Conservation (phyloP, 2,888 invertebrate genomes). For the Scotopteryx bipunctaria region DNA sequence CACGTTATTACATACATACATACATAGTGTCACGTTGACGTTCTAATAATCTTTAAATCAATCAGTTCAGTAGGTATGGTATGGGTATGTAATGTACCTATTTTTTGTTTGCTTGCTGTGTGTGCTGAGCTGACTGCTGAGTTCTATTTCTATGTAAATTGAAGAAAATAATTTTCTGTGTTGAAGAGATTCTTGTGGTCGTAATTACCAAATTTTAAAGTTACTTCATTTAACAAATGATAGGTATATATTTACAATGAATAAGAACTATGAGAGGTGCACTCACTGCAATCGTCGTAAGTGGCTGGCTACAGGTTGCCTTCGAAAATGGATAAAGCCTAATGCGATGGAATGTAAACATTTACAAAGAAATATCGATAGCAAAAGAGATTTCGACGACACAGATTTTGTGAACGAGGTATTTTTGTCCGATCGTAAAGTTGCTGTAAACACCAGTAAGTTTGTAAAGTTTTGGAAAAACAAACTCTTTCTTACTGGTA, state of each 20-base stretch:
- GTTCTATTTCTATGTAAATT: no score
- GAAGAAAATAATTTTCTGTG: no score
- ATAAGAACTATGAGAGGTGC: conserved; percentile 78
- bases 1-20: no score
- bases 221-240: not conserved
- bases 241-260: conserved; percentile 50
- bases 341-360: conserved; percentile 76
- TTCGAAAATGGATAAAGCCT: conserved; percentile 78
- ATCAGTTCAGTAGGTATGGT: no score
- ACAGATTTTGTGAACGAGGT: conserved; percentile 72
- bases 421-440: conserved; percentile 68
- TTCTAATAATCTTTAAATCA: no score
- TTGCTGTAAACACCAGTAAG: conserved; percentile 67
- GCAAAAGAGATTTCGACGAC: conserved; percentile 69
- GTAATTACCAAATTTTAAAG: not conserved
- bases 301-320: conserved; percentile 75
- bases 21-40: no score
- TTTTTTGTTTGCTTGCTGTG: no score
- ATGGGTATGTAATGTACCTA: no score
- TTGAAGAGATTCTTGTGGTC: not conserved
- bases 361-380: conserved; percentile 73
- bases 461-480: conserved; percentile 79
- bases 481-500: conserved; percentile 72
- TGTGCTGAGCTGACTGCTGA: no score
- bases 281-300: conserved; percentile 75